Evolutionary conservation across 2,797 vertebrate genomes (phyloP).

Genomic region (Pipistrellus pygmaeus): DNA sequence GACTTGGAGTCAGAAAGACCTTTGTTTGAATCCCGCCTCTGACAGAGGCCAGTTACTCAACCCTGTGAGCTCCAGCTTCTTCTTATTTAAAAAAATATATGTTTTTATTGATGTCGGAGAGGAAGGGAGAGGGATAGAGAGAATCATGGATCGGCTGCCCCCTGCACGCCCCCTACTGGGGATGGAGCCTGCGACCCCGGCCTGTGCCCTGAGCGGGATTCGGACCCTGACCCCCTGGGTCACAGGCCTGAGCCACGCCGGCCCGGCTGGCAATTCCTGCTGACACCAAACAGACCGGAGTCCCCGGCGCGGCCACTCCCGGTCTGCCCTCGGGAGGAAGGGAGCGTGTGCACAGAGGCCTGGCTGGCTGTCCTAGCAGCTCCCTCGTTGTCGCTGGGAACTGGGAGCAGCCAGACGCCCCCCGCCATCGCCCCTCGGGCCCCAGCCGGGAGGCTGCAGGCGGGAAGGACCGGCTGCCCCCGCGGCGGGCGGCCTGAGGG

Average conservation of each 20-base stretch:
- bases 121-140: too few species aligned
- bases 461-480: not conserved
- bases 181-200: too few species aligned
- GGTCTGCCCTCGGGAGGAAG: not conserved
- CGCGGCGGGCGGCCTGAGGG: not conserved
- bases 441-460: too few species aligned
- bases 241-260: too few species aligned
- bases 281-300: not conserved
- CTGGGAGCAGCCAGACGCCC: not conserved
- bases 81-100: too few species aligned
- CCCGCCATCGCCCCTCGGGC: not conserved
- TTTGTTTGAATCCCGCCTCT: not conserved
- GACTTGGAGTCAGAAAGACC: not conserved
- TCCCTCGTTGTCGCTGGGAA: not conserved
- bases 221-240: too few species aligned
- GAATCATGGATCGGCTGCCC: too few species aligned
- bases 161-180: too few species aligned
- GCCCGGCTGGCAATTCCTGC: not conserved
- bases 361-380: not conserved
- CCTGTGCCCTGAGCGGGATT: too few species aligned
- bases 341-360: not conserved
- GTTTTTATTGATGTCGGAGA: too few species aligned
- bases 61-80: not conserved
- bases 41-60: not conserved
- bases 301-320: too few species aligned